phyloP scores from a whole-genome alignment of 2,113 vertebrate genomes.

The Aldabrachelys gigantea region DNA sequence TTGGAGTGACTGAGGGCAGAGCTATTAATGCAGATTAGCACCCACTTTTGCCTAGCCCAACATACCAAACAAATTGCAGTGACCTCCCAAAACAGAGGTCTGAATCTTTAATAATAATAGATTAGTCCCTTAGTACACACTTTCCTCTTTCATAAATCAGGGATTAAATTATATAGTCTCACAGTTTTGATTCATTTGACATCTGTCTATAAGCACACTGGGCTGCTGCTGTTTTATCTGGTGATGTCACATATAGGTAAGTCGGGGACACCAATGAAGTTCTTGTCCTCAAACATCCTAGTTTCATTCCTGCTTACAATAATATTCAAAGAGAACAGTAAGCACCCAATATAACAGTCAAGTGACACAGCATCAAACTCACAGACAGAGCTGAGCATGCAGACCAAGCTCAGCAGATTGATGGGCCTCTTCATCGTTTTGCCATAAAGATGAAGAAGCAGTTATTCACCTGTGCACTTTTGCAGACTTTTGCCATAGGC shows the following conservation, averaged over 20 bases:
- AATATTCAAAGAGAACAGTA: neutral
- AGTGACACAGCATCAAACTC: neutral
- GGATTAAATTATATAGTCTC: slow-evolving; percentile 55
- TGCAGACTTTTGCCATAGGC: neutral
- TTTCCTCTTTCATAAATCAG: slow-evolving; percentile 67
- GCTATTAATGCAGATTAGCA: neutral
- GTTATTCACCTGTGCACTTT: slow-evolving; percentile 26
- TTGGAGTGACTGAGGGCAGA: neutral
- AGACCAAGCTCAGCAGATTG: neutral
- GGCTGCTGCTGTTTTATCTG: slow-evolving; percentile 15
- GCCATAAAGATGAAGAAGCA: slow-evolving; percentile 19
- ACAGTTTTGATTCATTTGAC: slow-evolving; percentile 37
- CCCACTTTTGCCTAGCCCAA: neutral
- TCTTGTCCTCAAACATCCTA: slow-evolving; percentile 61
- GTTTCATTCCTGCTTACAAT: slow-evolving; percentile 3
- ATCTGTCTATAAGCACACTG: neutral
- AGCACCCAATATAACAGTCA: slow-evolving; percentile 26
- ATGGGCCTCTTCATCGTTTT: slow-evolving; percentile 6
- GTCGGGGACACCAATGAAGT: slow-evolving; percentile 49
- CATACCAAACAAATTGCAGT: neutral
- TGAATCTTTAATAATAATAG: slow-evolving; percentile 65
- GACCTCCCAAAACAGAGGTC: slow-evolving; percentile 40
- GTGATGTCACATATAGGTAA: slow-evolving; percentile 46
- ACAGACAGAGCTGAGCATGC: neutral
- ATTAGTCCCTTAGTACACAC: slow-evolving; percentile 52